Percentiles rank a stretch among this genome's conserved stretches.
These are phyloP conservation scores for Asbolus verrucosus DNA, from an alignment of 1,140 invertebrate genomes.

Conservation along the genomic window DNA sequence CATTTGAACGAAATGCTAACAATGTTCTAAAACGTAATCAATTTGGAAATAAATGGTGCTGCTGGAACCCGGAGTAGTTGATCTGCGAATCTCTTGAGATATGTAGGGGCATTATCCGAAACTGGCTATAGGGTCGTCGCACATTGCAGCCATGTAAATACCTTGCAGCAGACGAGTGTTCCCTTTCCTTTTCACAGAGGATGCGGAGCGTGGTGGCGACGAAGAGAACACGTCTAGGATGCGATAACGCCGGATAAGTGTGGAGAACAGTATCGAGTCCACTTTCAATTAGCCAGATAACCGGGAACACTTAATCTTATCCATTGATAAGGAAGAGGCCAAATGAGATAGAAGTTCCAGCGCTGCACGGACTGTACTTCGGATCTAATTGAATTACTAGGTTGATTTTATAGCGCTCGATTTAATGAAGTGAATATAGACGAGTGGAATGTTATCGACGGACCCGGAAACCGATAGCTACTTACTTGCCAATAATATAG, in stretches of 20 bases:
- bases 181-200: constrained; percentile 14
- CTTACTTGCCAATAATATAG: constrained; percentile 13
- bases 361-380: constrained; percentile 24
- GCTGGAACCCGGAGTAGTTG: constrained; percentile 32
- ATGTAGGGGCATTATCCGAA: constrained; percentile 43
- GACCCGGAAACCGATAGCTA: constrained; percentile 24
- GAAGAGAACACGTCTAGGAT: constrained; percentile 9
- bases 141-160: constrained; percentile 35
- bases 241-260: constrained; percentile 16
- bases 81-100: constrained; percentile 41
- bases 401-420: constrained; percentile 47
- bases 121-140: constrained; percentile 28
- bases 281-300: constrained; percentile 55
- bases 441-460: constrained; percentile 35
- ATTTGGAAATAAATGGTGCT: constrained; percentile 40
- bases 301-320: constrained; percentile 52
- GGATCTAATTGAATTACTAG: constrained; percentile 46
- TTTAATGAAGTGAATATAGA: constrained; percentile 50
- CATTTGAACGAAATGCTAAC: constrained; percentile 18
- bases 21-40: constrained; percentile 34
- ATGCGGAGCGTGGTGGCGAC: neutral
- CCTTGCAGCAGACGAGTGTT: constrained; percentile 23
- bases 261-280: constrained; percentile 48
- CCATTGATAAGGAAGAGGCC: constrained; percentile 52
- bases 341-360: constrained; percentile 45